These are phyloP conservation scores for Polia nebulosa DNA, from an alignment of 2,888 invertebrate genomes.

Conservation along the genomic window DNA sequence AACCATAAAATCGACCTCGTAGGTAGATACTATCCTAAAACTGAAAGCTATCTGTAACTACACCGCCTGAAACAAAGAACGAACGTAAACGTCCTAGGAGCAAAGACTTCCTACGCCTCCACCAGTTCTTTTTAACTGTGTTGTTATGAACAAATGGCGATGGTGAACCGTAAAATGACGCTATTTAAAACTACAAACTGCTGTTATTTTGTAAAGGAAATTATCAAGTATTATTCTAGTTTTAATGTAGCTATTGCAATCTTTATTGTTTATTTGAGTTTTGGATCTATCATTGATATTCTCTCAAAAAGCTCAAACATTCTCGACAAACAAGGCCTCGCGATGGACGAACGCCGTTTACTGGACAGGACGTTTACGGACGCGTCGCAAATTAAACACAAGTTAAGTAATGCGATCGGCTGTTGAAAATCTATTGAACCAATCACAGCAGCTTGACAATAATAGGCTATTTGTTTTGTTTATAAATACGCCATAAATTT, in stretches of 20 bases:
- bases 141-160: slow-evolving; percentile 27
- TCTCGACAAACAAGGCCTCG: not conserved
- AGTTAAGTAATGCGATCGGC: not conserved
- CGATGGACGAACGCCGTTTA: not conserved
- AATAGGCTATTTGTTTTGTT: too few species aligned
- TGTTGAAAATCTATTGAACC: not conserved
- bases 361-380: not conserved
- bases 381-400: not conserved
- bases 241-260: not conserved
- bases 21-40: not conserved
- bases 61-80: slow-evolving; percentile 27
- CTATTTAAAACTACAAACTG: slow-evolving; percentile 9
- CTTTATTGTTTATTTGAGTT: not conserved
- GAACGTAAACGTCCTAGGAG: slow-evolving; percentile 11
- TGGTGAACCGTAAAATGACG: slow-evolving; percentile 4
- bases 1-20: not conserved
- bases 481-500: too few species aligned
- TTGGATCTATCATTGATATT: not conserved
- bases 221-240: not conserved
- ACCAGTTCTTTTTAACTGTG: slow-evolving; percentile 25
- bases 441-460: not conserved
- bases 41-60: slow-evolving; percentile 27
- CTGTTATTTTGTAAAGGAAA: not conserved
- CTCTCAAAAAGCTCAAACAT: not conserved
- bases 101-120: slow-evolving; percentile 18